phyloP scores from a whole-genome alignment of 2,113 vertebrate genomes.

The Physeter macrocephalus region DNA sequence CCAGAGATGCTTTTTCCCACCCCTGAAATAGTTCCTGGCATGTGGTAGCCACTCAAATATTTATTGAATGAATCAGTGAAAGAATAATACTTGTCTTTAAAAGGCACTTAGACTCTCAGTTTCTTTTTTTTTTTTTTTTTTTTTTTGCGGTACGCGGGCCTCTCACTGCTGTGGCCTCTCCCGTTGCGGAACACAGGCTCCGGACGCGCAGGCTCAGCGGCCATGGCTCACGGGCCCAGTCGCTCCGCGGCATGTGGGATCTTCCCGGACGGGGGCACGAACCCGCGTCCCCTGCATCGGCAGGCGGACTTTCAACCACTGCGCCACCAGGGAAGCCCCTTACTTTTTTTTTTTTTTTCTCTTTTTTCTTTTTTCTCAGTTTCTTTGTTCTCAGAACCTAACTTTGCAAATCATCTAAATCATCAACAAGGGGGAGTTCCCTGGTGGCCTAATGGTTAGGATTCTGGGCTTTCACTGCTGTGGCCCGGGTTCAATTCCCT shows the following conservation, averaged over 20 bases:
- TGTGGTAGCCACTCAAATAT: neutral
- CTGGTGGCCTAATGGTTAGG: neutral
- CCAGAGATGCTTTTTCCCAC: neutral
- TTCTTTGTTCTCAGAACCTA: conserved; percentile 10
- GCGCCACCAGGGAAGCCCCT: too few relatives aligned
- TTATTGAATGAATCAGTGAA: neutral
- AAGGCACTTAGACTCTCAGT: neutral
- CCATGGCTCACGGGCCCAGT: too few relatives aligned
- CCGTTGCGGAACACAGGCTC: too few relatives aligned
- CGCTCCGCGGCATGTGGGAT: too few relatives aligned
- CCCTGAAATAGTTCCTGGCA: neutral
- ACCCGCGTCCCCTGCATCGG: too few relatives aligned
- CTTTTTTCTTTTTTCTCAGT: too few relatives aligned
- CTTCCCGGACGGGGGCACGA: too few relatives aligned
- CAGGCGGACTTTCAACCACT: too few relatives aligned
- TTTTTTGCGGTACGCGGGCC: too few relatives aligned
- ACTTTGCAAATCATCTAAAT: neutral
- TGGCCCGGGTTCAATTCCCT: neutral
- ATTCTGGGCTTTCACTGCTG: neutral
- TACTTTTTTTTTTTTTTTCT: too few relatives aligned
- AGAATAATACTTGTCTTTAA: neutral
- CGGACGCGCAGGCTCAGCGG: too few relatives aligned
- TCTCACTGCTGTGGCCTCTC: too few relatives aligned
- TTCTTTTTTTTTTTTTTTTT: conserved; percentile 41
- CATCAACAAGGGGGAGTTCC: neutral